Evolutionary conservation across 2,797 vertebrate genomes (phyloP).

Genomic region (Glossophaga mutica): DNA sequence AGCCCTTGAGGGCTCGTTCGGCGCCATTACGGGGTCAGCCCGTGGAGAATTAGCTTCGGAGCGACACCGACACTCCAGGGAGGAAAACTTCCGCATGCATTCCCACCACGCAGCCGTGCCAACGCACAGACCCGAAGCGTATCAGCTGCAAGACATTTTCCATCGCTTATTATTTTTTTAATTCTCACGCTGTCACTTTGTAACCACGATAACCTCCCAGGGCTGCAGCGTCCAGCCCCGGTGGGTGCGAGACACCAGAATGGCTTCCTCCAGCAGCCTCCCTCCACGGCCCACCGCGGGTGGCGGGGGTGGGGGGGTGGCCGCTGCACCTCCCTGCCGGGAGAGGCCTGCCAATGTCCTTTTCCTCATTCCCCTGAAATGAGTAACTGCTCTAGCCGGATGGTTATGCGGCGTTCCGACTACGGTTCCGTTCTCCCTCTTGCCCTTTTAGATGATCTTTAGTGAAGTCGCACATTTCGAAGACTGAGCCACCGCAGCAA

Average conservation of each 20-base stretch:
- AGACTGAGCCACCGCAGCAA: neutral
- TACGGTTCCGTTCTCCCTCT: neutral
- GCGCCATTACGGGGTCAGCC: conserved; percentile 12
- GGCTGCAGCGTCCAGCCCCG: conserved; percentile 33
- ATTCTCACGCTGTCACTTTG: conserved; percentile 41
- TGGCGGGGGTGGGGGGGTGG: no score
- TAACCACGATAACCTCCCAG: conserved; percentile 60
- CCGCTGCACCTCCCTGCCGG: neutral
- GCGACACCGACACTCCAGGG: conserved; percentile 27
- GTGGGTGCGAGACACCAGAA: conserved; percentile 53
- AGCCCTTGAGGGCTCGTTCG: conserved; percentile 39
- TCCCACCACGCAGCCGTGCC: neutral
- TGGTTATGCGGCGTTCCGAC: neutral
- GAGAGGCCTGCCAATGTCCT: neutral
- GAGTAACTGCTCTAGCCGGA: neutral
- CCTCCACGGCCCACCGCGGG: neutral
- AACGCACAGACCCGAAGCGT: conserved; percentile 40
- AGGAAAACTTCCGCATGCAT: neutral
- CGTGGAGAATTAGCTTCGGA: neutral
- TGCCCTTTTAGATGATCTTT: conserved; percentile 7
- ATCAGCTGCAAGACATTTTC: conserved; percentile 22
- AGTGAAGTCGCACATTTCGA: conserved; percentile 28
- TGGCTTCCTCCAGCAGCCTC: conserved; percentile 41
- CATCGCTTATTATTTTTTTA: conserved; percentile 16
- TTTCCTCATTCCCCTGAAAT: conserved; percentile 46